Conservation (phyloP, 1,140 invertebrate species). For the Orussus abietinus region DNA sequence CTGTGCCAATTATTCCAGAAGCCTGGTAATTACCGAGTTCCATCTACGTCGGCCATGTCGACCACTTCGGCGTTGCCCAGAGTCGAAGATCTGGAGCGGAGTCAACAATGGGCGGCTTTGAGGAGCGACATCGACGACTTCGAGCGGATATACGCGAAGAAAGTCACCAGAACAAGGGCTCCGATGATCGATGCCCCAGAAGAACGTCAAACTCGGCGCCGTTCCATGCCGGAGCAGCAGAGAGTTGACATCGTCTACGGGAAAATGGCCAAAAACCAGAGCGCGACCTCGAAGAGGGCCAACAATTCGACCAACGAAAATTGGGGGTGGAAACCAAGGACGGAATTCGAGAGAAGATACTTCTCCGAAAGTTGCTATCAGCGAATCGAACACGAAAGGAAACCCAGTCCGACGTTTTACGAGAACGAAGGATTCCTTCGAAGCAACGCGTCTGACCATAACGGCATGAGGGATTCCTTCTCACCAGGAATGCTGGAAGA, state of each 20-base stretch:
- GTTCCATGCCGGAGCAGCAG: constrained; percentile 38
- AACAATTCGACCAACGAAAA: constrained; percentile 13
- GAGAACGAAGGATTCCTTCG: too few species aligned
- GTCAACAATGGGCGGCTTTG: constrained; percentile 29
- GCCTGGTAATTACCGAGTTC: too few species aligned
- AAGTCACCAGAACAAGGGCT: too few species aligned
- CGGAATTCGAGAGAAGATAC: constrained; percentile 41
- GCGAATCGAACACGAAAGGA: too few species aligned
- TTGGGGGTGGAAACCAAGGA: constrained; percentile 38
- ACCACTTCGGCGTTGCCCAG: constrained; percentile 14
- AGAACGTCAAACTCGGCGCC: constrained; percentile 22
- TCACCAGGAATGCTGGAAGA: too few species aligned
- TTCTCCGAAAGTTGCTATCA: constrained; percentile 34
- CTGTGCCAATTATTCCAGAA: too few species aligned
- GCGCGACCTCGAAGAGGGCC: background rate
- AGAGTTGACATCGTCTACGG: constrained; percentile 32
- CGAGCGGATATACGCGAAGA: too few species aligned
- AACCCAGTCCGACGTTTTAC: too few species aligned
- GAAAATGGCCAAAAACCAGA: background rate
- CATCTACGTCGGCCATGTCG: too few species aligned
- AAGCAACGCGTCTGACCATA: too few species aligned
- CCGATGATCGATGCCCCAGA: too few species aligned
- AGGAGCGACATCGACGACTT: constrained; percentile 32
- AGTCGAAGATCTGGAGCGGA: constrained; percentile 28
- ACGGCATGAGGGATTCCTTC: too few species aligned